Base-by-base conservation (phyloP, 2,113 vertebrate species). In the Symphodus melops region DNA sequence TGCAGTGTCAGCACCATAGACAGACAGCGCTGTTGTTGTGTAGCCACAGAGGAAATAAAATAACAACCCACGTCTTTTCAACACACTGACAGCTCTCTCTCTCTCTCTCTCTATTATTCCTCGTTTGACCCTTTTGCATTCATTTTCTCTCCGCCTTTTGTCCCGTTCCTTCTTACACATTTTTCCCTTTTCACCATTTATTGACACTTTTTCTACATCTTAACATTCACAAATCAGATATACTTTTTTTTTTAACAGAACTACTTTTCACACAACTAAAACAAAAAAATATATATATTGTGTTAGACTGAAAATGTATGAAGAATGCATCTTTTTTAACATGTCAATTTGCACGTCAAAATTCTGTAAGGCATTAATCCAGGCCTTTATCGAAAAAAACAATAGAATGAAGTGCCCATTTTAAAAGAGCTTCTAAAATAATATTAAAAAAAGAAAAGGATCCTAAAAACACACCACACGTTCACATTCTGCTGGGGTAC, bases 31-130 rank as follows among this genome's bases (percentile, higher is more conserved):
- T 85, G 90, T 88, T 90, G 88, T 91, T 91, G 81, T 87, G 83
- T 81, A 89, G 44, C 85, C 91, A 91, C 91, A 91, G 89, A 92
- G 91, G 91, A 92, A 92, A 92, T 92, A 92, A 92, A 92, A 90
- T 71, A 85, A 84, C 85, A 83, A 77, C 91, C 89, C 89, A 90
- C 90, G 79, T 89, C 85, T 91, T 83, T 79, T 77, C 83, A 89
- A 75, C 86, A 83, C 67, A 68, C 80, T 81, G 87, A 90, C 87
- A 88, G 71, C 72, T 80, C 74, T 66, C 75, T 73, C 72, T 77
- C 60, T 53, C 19, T 55, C 74, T 25, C 25, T 25, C 25, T 25
- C 25, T 74, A 69, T 74, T 77, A 73, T 68, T 67, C 72, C 69
- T 77, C 5, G 1, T 80, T 86, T 79, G 48, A 3, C 46, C 62